phyloP scores from a whole-genome alignment of 2,888 invertebrate genomes.

The Phorcus lineatus region DNA sequence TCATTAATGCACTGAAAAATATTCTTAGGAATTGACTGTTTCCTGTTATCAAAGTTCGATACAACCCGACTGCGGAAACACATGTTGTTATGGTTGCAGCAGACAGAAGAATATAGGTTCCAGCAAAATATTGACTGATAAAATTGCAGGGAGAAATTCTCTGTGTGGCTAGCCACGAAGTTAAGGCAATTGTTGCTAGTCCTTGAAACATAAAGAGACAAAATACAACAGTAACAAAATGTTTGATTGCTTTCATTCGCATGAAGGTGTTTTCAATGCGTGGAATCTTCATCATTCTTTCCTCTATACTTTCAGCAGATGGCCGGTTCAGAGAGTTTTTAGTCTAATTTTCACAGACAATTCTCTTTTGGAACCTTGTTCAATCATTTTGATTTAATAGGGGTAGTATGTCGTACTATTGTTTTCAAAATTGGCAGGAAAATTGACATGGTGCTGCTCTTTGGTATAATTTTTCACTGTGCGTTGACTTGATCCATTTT shows the following conservation, averaged over 20 bases:
- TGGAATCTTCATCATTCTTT: constrained; percentile 18
- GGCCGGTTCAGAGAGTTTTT: no score
- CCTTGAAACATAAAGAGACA: constrained; percentile 23
- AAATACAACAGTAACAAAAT: constrained; percentile 26
- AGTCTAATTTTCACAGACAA: no score
- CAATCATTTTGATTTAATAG: no score
- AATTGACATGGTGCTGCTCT: no score
- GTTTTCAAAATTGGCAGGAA: no score
- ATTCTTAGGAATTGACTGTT: background rate
- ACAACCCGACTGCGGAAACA: background rate
- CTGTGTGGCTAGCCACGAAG: background rate
- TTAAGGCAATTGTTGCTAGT: background rate
- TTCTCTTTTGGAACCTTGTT: no score
- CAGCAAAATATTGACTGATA: background rate
- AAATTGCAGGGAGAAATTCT: background rate
- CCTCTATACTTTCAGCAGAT: background rate
- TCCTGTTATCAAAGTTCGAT: background rate
- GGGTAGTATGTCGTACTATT: no score
- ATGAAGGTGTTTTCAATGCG: constrained; percentile 22
- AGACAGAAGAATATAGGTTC: constrained; percentile 18
- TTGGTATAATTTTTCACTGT: no score
- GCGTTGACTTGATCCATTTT: no score
- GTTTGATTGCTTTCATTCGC: constrained; percentile 7
- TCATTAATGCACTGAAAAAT: background rate
- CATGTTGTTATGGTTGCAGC: background rate